Evolutionary conservation across 2,113 vertebrate species (phyloP).

Genomic region (Pseudorasbora parva): DNA sequence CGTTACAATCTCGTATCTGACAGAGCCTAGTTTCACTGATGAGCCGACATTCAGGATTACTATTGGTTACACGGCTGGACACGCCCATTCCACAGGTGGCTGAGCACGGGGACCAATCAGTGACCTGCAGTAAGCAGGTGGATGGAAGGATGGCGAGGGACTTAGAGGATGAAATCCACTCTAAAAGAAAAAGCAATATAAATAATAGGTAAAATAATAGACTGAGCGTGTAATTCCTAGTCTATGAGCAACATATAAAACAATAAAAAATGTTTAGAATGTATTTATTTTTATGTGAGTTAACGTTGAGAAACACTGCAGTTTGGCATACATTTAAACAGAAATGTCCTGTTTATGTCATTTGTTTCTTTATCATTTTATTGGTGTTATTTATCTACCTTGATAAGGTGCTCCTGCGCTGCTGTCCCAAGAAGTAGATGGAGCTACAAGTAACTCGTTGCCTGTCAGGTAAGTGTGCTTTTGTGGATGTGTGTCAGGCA

Average conservation of each 20-base stretch:
- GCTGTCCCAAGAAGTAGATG: constrained; percentile 42
- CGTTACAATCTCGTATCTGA: constrained; percentile 61
- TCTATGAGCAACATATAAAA: neutral
- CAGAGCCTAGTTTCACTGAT: constrained; percentile 66
- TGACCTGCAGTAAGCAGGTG: constrained; percentile 64
- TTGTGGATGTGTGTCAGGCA: neutral
- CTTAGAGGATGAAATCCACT: constrained; percentile 55
- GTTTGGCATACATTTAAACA: neutral
- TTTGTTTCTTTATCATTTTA: neutral
- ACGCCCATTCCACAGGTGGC: constrained; percentile 66
- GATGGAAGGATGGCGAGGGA: constrained; percentile 36
- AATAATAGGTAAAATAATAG: neutral
- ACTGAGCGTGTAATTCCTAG: neutral
- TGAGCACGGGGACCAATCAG: constrained; percentile 67
- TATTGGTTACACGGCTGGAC: constrained; percentile 67
- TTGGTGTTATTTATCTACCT: constrained; percentile 30
- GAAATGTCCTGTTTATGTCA: neutral
- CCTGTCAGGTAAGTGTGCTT: constrained; percentile 39
- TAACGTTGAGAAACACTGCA: neutral
- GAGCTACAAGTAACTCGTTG: constrained; percentile 61
- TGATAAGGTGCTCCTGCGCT: constrained; percentile 48
- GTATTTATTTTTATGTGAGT: neutral
- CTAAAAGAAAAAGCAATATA: constrained; percentile 42
- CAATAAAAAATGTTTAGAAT: neutral
- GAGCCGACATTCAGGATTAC: constrained; percentile 61